Conservation (phyloP, 1,140 invertebrate genomes). For the Euwallacea fornicatus region DNA sequence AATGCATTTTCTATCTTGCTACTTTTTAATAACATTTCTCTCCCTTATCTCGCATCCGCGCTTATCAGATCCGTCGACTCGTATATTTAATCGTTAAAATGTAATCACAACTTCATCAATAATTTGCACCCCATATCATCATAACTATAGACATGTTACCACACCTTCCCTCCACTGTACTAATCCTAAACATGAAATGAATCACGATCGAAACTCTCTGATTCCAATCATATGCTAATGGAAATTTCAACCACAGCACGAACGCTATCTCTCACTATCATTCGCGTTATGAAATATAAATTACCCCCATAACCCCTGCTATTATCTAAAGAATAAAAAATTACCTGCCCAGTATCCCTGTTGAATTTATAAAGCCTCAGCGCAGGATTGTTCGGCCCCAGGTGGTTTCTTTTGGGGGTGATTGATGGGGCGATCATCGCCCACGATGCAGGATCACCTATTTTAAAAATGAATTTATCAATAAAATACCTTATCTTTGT, state of each 20-base stretch:
- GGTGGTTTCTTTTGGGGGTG: conserved; percentile 72
- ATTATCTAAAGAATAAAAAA: conserved; percentile 3
- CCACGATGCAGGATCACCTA: conserved; percentile 79
- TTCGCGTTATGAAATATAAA: conserved; percentile 1
- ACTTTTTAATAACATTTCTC: too few species aligned
- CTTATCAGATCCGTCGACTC: too few species aligned
- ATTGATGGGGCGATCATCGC: conserved; percentile 84
- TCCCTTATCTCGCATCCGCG: too few species aligned
- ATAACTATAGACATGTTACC: too few species aligned
- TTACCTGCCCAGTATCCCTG: conserved; percentile 76
- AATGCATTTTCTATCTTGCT: too few species aligned
- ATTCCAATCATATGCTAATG: background rate
- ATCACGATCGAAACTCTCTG: background rate
- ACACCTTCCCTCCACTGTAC: too few species aligned
- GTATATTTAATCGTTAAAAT: too few species aligned
- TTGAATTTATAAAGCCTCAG: conserved; percentile 87
- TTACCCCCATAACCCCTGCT: background rate
- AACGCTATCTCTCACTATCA: background rate
- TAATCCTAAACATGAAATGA: too few species aligned
- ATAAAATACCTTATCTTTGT: background rate
- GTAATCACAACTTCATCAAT: too few species aligned
- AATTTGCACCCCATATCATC: too few species aligned
- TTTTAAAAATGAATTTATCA: background rate
- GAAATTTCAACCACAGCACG: background rate
- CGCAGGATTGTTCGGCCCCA: conserved; percentile 83